Evolutionary conservation across 2,797 vertebrate genomes (phyloP).

Genomic region (Carapus acus): DNA sequence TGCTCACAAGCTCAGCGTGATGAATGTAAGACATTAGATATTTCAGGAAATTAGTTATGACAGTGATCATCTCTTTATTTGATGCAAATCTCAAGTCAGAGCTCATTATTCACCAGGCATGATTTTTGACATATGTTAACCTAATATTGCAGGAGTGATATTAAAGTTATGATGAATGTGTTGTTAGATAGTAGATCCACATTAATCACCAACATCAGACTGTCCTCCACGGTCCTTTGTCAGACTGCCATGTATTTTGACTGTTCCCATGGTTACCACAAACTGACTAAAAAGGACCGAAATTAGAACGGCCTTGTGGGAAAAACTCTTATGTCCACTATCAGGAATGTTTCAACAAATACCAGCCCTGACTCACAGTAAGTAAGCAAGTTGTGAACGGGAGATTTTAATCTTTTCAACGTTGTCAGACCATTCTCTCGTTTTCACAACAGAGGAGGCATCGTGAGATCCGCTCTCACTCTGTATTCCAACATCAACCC

Average conservation of each 20-base stretch:
- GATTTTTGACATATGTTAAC: neutral
- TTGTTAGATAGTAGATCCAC: constrained; percentile 16
- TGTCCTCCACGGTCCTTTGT: constrained; percentile 37
- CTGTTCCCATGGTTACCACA: constrained; percentile 53
- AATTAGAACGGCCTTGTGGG: constrained; percentile 39
- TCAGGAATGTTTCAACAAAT: neutral
- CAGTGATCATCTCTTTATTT: constrained; percentile 8
- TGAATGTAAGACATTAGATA: constrained; percentile 8
- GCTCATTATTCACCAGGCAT: constrained; percentile 11
- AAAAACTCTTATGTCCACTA: constrained; percentile 26
- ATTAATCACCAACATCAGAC: constrained; percentile 25
- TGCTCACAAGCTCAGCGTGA: constrained; percentile 20
- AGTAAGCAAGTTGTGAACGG: constrained; percentile 13
- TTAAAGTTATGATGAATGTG: constrained; percentile 16
- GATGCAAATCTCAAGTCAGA: constrained; percentile 10
- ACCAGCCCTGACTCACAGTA: constrained; percentile 1
- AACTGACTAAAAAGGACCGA: constrained; percentile 34
- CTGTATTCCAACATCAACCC: constrained; percentile 36
- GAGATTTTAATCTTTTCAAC: no score
- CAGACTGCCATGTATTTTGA: constrained; percentile 47
- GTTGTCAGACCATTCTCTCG: no score
- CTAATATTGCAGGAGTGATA: constrained; percentile 16
- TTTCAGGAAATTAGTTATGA: constrained; percentile 12
- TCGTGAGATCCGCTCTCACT: neutral
- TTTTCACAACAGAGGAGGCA: no score